Conservation (phyloP, 2,113 vertebrate genomes). For the Misgurnus anguillicaudatus region DNA sequence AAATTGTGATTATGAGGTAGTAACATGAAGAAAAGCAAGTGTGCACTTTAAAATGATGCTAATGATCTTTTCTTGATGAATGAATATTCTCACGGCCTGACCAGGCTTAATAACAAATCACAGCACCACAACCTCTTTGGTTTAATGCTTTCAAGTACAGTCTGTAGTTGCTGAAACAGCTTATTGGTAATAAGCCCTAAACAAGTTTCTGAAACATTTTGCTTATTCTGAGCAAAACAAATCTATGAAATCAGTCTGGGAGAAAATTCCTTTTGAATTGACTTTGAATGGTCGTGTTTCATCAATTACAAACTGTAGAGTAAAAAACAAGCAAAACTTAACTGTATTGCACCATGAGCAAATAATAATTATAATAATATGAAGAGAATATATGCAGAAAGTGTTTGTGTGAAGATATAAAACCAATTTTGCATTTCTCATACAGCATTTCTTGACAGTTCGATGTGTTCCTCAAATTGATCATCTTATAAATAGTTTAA, state of each 20-base stretch:
- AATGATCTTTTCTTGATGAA: conserved; percentile 1
- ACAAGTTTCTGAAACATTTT: background rate
- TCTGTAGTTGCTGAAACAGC: conserved; percentile 31
- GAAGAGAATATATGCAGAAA: conserved; percentile 6
- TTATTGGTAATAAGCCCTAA: conserved; percentile 14
- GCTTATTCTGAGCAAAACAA: background rate
- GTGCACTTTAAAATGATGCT: conserved; percentile 21
- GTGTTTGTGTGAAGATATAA: background rate
- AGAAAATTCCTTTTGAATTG: background rate
- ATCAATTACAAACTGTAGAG: background rate
- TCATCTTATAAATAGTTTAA: conserved; percentile 30
- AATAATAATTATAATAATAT: background rate
- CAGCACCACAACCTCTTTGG: conserved; percentile 22
- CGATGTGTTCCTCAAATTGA: conserved; percentile 1
- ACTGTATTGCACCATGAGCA: conserved; percentile 24
- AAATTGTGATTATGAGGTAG: conserved; percentile 32
- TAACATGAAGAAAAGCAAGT: conserved; percentile 21
- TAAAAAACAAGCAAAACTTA: background rate
- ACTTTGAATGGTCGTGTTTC: background rate
- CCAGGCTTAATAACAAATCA: background rate
- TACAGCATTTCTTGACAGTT: conserved; percentile 1
- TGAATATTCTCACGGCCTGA: conserved; percentile 2
- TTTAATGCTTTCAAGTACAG: conserved; percentile 39
- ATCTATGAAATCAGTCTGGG: background rate
- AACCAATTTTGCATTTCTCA: conserved; percentile 37